Conservation (phyloP, 1,140 invertebrate species). For the Diorhabda elongata region DNA sequence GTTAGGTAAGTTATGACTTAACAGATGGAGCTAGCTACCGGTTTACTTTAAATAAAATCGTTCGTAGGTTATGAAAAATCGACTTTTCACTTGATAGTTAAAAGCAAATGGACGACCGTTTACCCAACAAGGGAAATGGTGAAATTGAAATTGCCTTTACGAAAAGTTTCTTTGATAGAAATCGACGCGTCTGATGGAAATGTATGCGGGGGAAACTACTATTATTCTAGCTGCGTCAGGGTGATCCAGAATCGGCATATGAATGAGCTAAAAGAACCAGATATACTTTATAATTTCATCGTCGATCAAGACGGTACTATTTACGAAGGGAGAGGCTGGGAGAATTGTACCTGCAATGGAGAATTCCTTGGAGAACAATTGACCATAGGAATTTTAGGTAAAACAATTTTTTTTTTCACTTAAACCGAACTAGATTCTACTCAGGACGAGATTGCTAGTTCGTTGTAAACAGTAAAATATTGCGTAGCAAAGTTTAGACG, state of each 20-base stretch:
- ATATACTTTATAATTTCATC: conserved; percentile 13
- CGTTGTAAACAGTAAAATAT: no score
- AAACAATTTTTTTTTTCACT: not conserved
- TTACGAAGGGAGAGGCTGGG: conserved; percentile 19
- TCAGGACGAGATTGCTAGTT: no score
- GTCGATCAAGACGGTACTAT: conserved; percentile 10
- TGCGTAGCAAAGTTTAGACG: no score
- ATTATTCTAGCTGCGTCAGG: not conserved
- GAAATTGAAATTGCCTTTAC: not conserved
- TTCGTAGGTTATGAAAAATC: no score
- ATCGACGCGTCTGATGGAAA: not conserved
- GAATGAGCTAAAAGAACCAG: conserved; percentile 4
- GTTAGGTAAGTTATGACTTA: not conserved
- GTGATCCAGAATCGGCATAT: not conserved
- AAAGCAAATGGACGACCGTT: not conserved
- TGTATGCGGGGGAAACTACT: not conserved
- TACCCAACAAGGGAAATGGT: not conserved
- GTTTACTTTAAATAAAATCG: no score
- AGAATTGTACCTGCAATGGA: not conserved
- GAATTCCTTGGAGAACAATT: not conserved
- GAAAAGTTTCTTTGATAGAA: not conserved
- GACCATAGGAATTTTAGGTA: conserved; percentile 14
- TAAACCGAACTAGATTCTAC: no score
- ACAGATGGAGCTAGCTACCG: no score
- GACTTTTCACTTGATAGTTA: not conserved